Conservation (phyloP, 2,113 vertebrate species). For the Chaenogobius annularis region DNA sequence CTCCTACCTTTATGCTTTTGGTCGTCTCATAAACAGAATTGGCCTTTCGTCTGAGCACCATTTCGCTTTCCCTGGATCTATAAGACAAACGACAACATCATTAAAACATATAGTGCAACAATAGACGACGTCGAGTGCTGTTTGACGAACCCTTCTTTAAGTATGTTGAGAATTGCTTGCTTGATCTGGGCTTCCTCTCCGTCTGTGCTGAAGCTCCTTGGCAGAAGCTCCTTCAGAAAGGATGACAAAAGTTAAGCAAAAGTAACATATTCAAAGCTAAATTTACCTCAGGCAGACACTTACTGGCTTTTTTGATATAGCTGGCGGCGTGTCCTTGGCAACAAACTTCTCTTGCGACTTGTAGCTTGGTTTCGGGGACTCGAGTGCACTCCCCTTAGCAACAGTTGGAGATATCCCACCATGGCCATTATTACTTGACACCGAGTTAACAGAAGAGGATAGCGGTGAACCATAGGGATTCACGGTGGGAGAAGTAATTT, state of each 20-base stretch:
- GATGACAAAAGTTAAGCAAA: background rate
- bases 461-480: slow-evolving; percentile 60
- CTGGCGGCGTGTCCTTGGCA: slow-evolving; percentile 60
- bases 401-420: slow-evolving; percentile 49
- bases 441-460: slow-evolving; percentile 36
- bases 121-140: background rate
- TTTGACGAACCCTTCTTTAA: slow-evolving; percentile 81
- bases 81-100: slow-evolving; percentile 9
- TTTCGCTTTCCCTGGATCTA: slow-evolving; percentile 80
- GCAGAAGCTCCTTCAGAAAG: slow-evolving; percentile 80
- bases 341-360: slow-evolving; percentile 57
- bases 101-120: background rate
- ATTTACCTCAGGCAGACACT: slow-evolving; percentile 29
- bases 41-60: slow-evolving; percentile 74
- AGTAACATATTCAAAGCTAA: background rate
- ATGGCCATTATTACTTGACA: slow-evolving; percentile 41
- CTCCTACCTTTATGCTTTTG: slow-evolving; percentile 73
- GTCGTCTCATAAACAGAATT: slow-evolving; percentile 75
- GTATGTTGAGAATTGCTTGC: slow-evolving; percentile 74
- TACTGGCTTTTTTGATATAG: slow-evolving; percentile 80
- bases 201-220: slow-evolving; percentile 72
- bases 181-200: slow-evolving; percentile 70
- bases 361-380: slow-evolving; percentile 51
- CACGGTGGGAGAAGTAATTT: slow-evolving; percentile 47
- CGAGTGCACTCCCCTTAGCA: slow-evolving; percentile 51